These are phyloP conservation scores for Drosophila obscura DNA, from an alignment of 1,140 invertebrate genomes.

Conservation along the genomic window DNA sequence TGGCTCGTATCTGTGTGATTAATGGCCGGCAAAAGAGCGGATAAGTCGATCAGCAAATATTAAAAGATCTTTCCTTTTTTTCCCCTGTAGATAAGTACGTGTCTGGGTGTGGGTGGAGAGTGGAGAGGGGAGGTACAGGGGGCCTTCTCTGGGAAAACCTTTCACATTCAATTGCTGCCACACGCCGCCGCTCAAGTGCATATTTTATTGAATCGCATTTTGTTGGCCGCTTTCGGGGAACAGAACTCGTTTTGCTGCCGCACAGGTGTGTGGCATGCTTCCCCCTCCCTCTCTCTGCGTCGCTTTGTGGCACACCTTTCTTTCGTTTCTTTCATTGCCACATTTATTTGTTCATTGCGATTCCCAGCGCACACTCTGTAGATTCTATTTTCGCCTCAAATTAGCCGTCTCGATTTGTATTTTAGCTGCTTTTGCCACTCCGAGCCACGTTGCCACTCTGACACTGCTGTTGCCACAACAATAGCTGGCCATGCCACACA, in stretches of 20 bases:
- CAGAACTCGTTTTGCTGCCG: background rate
- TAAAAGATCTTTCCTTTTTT: conserved; percentile 44
- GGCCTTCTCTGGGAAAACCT: conserved; percentile 44
- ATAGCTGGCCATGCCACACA: background rate
- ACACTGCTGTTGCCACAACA: conserved; percentile 9
- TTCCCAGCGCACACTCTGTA: background rate
- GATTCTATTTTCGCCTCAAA: conserved; percentile 47
- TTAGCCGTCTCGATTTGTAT: conserved; percentile 61
- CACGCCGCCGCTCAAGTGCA: conserved; percentile 18
- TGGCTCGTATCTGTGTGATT: conserved; percentile 38
- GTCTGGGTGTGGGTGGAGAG: conserved; percentile 3
- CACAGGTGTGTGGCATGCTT: conserved; percentile 14
- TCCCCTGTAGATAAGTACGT: background rate
- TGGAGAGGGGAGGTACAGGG: too few species aligned
- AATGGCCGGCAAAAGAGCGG: conserved; percentile 43
- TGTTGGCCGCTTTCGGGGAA: background rate
- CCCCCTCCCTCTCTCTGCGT: background rate
- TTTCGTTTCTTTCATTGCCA: conserved; percentile 19
- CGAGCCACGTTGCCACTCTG: conserved; percentile 37
- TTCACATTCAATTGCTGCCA: conserved; percentile 65
- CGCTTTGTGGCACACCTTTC: conserved; percentile 42
- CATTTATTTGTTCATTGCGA: background rate
- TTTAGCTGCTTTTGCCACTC: conserved; percentile 47
- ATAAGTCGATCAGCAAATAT: conserved; percentile 48
- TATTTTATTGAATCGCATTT: conserved; percentile 34